Conservation (phyloP, 2,797 vertebrate genomes). For the Psittacula echo region DNA sequence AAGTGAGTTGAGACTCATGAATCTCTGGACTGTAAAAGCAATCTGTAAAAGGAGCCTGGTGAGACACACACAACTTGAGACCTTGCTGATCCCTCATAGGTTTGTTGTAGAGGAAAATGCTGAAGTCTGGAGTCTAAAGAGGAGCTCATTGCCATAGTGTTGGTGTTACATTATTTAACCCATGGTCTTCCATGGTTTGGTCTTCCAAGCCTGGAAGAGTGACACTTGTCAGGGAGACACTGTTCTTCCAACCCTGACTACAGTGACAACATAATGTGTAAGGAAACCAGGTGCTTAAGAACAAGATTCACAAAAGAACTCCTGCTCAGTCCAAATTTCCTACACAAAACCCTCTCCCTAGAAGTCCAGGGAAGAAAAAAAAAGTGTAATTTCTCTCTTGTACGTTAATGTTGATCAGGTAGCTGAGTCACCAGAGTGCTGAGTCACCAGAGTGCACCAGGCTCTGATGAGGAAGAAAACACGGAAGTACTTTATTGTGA, state of each 20-base stretch:
- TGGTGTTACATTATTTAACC: neutral
- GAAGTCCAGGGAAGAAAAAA: neutral
- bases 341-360: neutral
- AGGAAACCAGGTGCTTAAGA: neutral
- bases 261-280: fast-evolving
- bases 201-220: neutral
- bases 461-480: neutral
- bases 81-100: neutral
- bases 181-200: fast-evolving
- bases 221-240: neutral
- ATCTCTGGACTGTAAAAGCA: neutral
- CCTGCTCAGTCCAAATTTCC: neutral
- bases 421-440: neutral
- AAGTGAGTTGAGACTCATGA: neutral
- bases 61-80: neutral
- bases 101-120: neutral
- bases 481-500: neutral
- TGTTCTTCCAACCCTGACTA: neutral
- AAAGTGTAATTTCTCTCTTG: neutral
- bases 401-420: neutral
- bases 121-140: neutral
- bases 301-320: neutral
- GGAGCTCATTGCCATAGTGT: neutral
- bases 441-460: neutral
- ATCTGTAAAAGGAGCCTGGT: neutral